Evolutionary conservation across 2,797 vertebrate species (phyloP).

Genomic region (Danio albolineatus): DNA sequence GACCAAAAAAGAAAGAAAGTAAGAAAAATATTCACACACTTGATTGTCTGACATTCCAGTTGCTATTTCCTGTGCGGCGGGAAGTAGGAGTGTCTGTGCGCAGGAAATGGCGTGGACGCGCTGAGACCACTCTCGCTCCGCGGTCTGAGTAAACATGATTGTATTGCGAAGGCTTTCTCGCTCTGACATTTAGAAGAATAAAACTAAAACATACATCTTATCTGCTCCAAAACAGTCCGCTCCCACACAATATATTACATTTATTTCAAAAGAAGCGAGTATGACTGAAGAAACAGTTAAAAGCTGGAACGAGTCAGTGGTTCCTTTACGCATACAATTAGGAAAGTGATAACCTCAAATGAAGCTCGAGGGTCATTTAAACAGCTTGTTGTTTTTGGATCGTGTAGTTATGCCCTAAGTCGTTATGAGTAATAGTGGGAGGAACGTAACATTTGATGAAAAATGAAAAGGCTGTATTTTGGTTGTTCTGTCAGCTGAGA

Average conservation of each 20-base stretch:
- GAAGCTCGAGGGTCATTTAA: not conserved
- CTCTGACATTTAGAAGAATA: slow-evolving; percentile 56
- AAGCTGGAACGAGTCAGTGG: not conserved
- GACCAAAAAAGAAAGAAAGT: slow-evolving; percentile 47
- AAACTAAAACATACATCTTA: slow-evolving; percentile 64
- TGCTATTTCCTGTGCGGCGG: slow-evolving; percentile 72
- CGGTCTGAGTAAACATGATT: slow-evolving; percentile 76
- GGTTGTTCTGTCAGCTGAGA: not conserved
- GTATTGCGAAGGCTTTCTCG: slow-evolving; percentile 65
- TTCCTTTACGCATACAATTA: slow-evolving; percentile 17
- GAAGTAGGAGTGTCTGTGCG: slow-evolving; percentile 67
- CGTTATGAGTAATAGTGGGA: slow-evolving; percentile 13
- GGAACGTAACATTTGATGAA: not conserved
- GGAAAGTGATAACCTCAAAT: not conserved
- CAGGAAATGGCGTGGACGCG: slow-evolving; percentile 68
- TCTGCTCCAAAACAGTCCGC: slow-evolving; percentile 61
- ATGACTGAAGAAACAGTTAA: slow-evolving; percentile 2
- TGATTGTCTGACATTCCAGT: slow-evolving; percentile 71
- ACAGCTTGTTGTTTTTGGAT: slow-evolving; percentile 19
- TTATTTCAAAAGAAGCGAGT: slow-evolving; percentile 59
- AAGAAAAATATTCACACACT: slow-evolving; percentile 66
- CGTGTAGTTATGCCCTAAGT: not conserved
- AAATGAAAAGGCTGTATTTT: not conserved
- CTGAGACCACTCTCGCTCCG: slow-evolving; percentile 60
- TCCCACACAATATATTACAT: slow-evolving; percentile 64